Evolutionary conservation across 2,113 vertebrate species (phyloP).

Genomic region (Dromiciops gliroides): DNA sequence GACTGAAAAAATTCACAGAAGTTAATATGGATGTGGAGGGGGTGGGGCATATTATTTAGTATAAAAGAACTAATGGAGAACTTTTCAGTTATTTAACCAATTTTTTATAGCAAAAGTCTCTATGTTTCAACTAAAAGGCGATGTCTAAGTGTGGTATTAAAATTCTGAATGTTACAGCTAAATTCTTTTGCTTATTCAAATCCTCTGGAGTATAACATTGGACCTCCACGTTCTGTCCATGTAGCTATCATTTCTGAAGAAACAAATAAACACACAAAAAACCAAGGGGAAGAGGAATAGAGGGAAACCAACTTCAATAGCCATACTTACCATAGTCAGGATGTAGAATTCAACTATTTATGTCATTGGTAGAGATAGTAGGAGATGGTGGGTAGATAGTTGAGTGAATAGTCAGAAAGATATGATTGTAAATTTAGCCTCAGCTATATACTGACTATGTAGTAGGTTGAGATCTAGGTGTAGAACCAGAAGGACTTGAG

Average conservation of each 20-base stretch:
- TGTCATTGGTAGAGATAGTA: not conserved
- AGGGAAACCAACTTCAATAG: constrained; percentile 53
- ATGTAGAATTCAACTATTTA: constrained; percentile 18
- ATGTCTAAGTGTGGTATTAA: constrained; percentile 39
- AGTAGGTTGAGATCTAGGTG: not conserved
- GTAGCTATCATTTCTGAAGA: constrained; percentile 47
- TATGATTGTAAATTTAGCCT: not conserved
- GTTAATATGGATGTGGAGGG: not conserved
- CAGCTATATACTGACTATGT: not conserved
- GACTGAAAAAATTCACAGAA: constrained; percentile 27
- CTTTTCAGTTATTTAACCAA: constrained; percentile 50
- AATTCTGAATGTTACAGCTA: constrained; percentile 61
- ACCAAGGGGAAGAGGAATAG: constrained; percentile 46
- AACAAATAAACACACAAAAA: constrained; percentile 41
- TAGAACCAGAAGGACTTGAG: not conserved
- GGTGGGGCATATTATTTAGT: not conserved
- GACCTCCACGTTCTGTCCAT: constrained; percentile 48
- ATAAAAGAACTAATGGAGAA: not conserved
- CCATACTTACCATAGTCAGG: constrained; percentile 34
- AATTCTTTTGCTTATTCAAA: constrained; percentile 39
- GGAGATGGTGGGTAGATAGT: no score
- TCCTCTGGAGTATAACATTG: constrained; percentile 61
- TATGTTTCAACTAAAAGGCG: constrained; percentile 25
- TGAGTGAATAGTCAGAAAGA: no score
- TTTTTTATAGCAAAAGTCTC: constrained; percentile 54